phyloP scores from a whole-genome alignment of 1,140 invertebrate species.

The Samia ricini region DNA sequence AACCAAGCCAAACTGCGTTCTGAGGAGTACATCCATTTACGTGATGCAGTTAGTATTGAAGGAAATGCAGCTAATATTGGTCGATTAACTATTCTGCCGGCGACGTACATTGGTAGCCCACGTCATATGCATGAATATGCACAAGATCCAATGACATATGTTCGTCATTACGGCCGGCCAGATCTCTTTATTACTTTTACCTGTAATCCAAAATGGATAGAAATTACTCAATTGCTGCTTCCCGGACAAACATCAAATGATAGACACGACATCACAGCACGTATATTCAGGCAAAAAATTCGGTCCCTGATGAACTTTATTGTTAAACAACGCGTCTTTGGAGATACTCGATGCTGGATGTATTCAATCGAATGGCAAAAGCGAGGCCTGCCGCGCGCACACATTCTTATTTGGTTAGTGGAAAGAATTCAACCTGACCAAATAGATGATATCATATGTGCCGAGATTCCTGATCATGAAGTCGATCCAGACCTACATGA shows the following conservation, averaged over 20 bases:
- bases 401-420: conserved; percentile 8
- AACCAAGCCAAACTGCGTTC: conserved; percentile 13
- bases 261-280: no score
- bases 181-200: no score
- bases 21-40: no score
- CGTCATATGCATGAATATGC: conserved; percentile 8
- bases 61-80: conserved; percentile 13
- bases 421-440: conserved; percentile 50
- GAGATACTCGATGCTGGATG: conserved; percentile 25
- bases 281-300: no score
- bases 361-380: conserved; percentile 18
- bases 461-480: conserved; percentile 76
- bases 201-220: conserved; percentile 13
- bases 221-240: no score
- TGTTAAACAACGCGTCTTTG: no score
- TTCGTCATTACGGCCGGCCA: conserved; percentile 14
- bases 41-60: conserved; percentile 13
- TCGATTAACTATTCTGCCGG: conserved; percentile 16
- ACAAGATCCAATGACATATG: conserved; percentile 11
- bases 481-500: conserved; percentile 61
- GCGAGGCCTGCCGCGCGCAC: conserved; percentile 1
- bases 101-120: no score
- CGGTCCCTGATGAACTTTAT: conserved; percentile 26
- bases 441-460: conserved; percentile 75
- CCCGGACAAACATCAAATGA: conserved; percentile 28